These are phyloP conservation scores for Choristoneura rosaceana DNA, from an alignment of 2,888 invertebrate genomes.

Conservation along the genomic window DNA sequence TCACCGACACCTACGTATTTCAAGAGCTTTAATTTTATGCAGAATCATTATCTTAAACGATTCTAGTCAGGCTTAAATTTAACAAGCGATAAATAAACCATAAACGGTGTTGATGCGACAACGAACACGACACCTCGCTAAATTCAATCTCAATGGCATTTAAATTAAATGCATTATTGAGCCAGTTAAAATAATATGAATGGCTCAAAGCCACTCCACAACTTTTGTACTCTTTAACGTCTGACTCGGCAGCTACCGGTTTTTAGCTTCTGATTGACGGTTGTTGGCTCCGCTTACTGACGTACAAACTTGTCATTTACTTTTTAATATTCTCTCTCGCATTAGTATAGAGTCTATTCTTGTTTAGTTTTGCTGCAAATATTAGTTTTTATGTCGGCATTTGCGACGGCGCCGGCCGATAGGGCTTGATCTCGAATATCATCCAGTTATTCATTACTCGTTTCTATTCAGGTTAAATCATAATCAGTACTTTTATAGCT, in stretches of 20 bases:
- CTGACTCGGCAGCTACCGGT: conserved; percentile 82
- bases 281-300: conserved; percentile 81
- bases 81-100: conserved; percentile 38
- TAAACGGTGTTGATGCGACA: conserved; percentile 36
- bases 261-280: conserved; percentile 84
- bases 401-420: conserved; percentile 80
- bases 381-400: conserved; percentile 59
- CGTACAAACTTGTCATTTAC: conserved; percentile 57
- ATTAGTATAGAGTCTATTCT: conserved; percentile 51
- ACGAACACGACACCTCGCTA: conserved; percentile 31
- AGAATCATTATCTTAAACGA: conserved; percentile 31
- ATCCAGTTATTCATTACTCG: conserved; percentile 83
- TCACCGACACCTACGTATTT: conserved; percentile 6
- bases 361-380: conserved; percentile 36
- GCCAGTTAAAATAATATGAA: conserved; percentile 49
- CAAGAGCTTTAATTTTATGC: conserved; percentile 25
- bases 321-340: conserved; percentile 45
- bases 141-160: conserved; percentile 33
- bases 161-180: conserved; percentile 36
- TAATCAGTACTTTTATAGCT: conserved; percentile 68
- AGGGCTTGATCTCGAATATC: conserved; percentile 81
- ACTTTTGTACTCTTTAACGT: conserved; percentile 78
- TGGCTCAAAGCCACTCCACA: conserved; percentile 62
- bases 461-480: conserved; percentile 81
- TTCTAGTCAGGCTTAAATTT: conserved; percentile 32